These are phyloP conservation scores for Calameuta pallipes DNA, from an alignment of 2,888 invertebrate genomes.

Conservation along the genomic window DNA sequence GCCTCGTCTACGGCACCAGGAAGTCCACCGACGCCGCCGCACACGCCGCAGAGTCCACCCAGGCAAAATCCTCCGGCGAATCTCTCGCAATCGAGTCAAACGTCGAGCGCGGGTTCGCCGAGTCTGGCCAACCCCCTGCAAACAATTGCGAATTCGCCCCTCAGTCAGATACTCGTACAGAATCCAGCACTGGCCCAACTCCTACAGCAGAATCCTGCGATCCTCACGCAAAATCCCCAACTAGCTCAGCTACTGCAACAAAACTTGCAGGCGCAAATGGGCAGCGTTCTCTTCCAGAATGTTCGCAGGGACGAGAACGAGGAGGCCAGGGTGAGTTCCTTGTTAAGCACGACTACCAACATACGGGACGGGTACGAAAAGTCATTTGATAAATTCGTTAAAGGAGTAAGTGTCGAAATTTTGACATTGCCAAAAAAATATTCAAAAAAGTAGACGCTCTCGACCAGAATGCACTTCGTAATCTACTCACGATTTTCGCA, in stretches of 20 bases:
- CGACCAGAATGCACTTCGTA: neutral
- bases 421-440: neutral
- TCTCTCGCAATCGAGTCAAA: conserved; percentile 53
- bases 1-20: conserved; percentile 63
- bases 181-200: conserved; percentile 61
- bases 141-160: conserved; percentile 48
- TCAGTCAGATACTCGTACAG: conserved; percentile 59
- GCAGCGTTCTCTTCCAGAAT: conserved; percentile 55
- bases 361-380: neutral
- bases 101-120: conserved; percentile 46
- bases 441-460: neutral
- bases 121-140: conserved; percentile 42
- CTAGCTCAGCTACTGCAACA: conserved; percentile 62
- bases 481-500: neutral
- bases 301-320: conserved; percentile 52
- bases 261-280: conserved; percentile 63
- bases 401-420: neutral
- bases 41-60: conserved; percentile 63
- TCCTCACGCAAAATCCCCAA: conserved; percentile 60
- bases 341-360: neutral
- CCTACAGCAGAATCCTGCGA: conserved; percentile 60
- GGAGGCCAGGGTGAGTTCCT: conserved; percentile 56
- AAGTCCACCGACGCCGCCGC: conserved; percentile 64
- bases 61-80: conserved; percentile 51
- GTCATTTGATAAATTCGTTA: neutral